Conservation (phyloP, 2,113 vertebrate species). For the Melanerpes aurifrons region DNA sequence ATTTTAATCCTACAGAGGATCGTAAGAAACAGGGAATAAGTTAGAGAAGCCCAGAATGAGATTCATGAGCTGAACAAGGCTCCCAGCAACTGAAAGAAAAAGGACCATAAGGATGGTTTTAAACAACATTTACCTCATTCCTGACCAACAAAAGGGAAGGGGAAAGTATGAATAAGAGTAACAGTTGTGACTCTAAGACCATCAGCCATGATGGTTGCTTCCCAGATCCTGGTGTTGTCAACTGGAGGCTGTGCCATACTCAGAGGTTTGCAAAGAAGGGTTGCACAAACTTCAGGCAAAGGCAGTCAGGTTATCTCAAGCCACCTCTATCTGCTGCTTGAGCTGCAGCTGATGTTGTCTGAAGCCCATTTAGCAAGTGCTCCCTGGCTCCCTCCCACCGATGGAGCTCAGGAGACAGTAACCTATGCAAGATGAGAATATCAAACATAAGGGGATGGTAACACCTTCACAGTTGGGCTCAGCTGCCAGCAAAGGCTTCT, state of each 20-base stretch:
- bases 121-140: neutral
- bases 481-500: neutral
- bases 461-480: neutral
- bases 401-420: neutral
- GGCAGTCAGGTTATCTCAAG: neutral
- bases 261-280: neutral
- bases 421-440: neutral
- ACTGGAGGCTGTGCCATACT: neutral
- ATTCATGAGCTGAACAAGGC: neutral
- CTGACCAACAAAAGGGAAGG: neutral
- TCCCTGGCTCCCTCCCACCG: conserved; percentile 13
- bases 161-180: neutral
- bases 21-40: no score
- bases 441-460: neutral
- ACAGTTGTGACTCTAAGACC: neutral
- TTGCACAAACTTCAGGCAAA: neutral
- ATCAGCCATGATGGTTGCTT: neutral
- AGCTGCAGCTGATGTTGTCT: neutral
- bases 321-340: neutral
- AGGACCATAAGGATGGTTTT: neutral
- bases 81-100: neutral
- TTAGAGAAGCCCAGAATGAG: neutral
- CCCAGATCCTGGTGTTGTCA: neutral
- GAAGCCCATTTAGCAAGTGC: neutral
- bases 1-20: no score